A percentile compares a stretch with the other conserved stretches of the same genome.
Evolutionary conservation across 2,888 invertebrate species (phyloP).

Genomic region (Lycaena phlaeas): DNA sequence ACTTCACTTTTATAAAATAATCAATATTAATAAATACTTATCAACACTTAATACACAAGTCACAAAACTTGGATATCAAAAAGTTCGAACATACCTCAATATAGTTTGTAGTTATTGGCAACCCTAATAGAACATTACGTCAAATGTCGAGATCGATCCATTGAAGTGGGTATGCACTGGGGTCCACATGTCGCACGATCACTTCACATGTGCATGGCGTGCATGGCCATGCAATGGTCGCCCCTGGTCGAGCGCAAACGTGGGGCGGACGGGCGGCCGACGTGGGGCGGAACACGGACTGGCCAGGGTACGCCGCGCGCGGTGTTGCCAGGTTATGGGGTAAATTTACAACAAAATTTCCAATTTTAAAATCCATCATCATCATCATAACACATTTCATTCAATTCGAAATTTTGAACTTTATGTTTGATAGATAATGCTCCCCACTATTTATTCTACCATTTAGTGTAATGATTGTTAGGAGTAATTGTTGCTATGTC

Average conservation of each 20-base stretch:
- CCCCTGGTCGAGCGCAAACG: background rate
- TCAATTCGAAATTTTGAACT: too few species aligned
- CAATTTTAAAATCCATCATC: too few species aligned
- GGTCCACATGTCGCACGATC: constrained; percentile 23
- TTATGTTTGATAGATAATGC: too few species aligned
- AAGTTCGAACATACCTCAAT: constrained; percentile 21
- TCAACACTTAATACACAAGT: constrained; percentile 9
- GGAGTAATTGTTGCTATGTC: too few species aligned
- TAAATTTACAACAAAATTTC: background rate
- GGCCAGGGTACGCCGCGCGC: constrained; percentile 29
- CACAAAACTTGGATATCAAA: constrained; percentile 10
- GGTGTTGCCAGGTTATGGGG: background rate
- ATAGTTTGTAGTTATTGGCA: constrained; percentile 15
- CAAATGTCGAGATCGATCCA: constrained; percentile 25
- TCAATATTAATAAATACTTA: background rate
- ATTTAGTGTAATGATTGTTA: too few species aligned
- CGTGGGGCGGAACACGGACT: constrained; percentile 50
- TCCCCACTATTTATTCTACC: too few species aligned
- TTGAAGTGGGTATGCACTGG: constrained; percentile 25
- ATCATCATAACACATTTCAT: too few species aligned
- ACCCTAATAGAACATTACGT: constrained; percentile 21
- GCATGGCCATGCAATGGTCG: too few species aligned
- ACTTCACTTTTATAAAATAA: too few species aligned
- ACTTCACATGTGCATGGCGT: too few species aligned
- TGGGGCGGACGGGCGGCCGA: constrained; percentile 37